A percentile compares a stretch with the other conserved stretches of the same genome.
These are phyloP conservation scores for Tiaroga cobitis DNA, from an alignment of 2,797 vertebrate species.

Conservation along the genomic window DNA sequence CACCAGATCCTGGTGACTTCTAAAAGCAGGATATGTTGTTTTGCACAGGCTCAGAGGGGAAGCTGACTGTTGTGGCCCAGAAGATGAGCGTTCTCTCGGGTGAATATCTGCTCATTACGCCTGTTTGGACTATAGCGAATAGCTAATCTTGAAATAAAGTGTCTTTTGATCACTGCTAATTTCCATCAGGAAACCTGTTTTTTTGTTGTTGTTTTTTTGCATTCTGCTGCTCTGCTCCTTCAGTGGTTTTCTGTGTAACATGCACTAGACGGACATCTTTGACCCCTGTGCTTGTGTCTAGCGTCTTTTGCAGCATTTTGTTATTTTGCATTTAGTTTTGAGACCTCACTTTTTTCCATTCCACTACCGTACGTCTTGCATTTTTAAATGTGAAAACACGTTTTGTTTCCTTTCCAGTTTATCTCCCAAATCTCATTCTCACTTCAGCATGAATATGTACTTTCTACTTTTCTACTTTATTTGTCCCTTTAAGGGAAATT, in stretches of 20 bases:
- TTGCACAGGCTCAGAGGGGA: constrained; percentile 91
- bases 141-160: background rate
- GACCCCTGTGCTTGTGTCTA: background rate
- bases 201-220: background rate
- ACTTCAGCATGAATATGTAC: background rate
- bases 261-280: background rate
- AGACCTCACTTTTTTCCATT: background rate
- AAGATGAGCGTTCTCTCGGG: constrained; percentile 97
- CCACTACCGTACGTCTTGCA: background rate
- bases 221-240: background rate
- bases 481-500: too few species aligned
- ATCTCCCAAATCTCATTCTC: background rate
- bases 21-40: background rate
- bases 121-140: background rate
- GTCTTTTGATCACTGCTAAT: background rate
- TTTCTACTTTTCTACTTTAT: too few species aligned
- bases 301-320: background rate
- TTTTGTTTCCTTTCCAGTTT: background rate
- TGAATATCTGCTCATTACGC: constrained; percentile 62
- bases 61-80: constrained; percentile 91
- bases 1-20: background rate
- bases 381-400: background rate
- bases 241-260: background rate
- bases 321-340: too few species aligned
- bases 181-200: background rate